Base-by-base conservation (phyloP, 1,140 invertebrate species). In the Aphelinus atriplicis region DNA sequence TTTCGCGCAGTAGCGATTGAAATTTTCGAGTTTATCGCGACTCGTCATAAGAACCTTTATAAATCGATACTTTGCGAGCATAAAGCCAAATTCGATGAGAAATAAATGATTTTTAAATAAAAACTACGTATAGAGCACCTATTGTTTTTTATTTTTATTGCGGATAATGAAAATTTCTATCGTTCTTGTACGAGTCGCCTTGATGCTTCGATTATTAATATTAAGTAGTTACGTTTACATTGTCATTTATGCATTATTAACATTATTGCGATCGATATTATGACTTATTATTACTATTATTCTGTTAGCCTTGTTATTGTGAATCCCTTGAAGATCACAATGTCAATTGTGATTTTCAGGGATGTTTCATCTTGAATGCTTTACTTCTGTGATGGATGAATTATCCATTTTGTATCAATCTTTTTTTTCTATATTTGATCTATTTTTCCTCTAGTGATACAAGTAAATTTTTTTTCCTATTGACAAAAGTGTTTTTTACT, bases 161-260 rank as follows among this genome's bases (percentile, higher is more conserved):
- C 5, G 9, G n/a, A 55, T 45, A 26, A 61, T 63, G 56, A 73
- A 72, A 73, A 77, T 77, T 73, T 70, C 76, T 58, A 77, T 77
- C 71, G 71, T 77, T 73, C 43, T 65, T 66, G 73, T 61, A 60
- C 62, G 73, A 75, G 73, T 70, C 68, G 76, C 72, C 78, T 77
- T 66, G 79, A 79, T 80, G 78, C 78, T 84, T 80, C 81, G 81
- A 83, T 83, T 83, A 84, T 78, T 83, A 84, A 75, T 70, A 77
- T 77, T 78, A 79, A 47, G 77, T 78, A 77, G 77, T 55, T 64
- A 78, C 74, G 66, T 69, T 79, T 74, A 77, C 77, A 80, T 79
- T 79, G 71, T 80, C 76, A 79, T 79, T 78, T 75, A 73, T 26
- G 26, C 51, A 53, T 73, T 78, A 75, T 58, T 71, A 63, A 68